Percentiles rank a stretch among this genome's conserved stretches.
Evolutionary conservation across 2,113 vertebrate species (phyloP).

Genomic region (Larimichthys polyactis): DNA sequence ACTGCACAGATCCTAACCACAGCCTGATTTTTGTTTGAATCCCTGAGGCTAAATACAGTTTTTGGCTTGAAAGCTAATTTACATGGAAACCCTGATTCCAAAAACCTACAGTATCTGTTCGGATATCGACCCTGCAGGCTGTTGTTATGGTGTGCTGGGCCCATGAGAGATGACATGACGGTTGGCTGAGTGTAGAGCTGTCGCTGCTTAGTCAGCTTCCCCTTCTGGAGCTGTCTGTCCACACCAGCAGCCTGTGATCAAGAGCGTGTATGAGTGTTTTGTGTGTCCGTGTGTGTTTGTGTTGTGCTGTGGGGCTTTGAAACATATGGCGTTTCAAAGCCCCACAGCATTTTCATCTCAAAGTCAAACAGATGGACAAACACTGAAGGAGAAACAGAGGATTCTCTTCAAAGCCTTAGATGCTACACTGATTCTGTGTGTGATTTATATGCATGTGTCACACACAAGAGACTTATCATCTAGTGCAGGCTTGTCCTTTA

Average conservation of each 20-base stretch:
- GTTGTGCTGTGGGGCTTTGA: not conserved
- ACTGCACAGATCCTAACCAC: not conserved
- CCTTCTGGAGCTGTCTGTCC: slow-evolving; percentile 60
- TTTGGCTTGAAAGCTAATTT: not conserved
- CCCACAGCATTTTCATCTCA: slow-evolving; percentile 53
- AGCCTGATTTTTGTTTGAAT: not conserved
- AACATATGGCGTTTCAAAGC: slow-evolving; percentile 65
- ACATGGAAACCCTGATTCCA: not conserved
- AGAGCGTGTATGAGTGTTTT: slow-evolving; percentile 12
- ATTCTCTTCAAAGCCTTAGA: slow-evolving; percentile 44
- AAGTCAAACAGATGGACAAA: slow-evolving; percentile 70
- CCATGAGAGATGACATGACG: slow-evolving; percentile 56
- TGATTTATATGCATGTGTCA: slow-evolving; percentile 44
- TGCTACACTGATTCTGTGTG: slow-evolving; percentile 38
- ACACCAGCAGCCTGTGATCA: slow-evolving; percentile 54
- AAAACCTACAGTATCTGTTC: slow-evolving; percentile 22
- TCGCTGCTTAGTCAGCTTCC: slow-evolving; percentile 73
- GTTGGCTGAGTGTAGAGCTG: slow-evolving; percentile 62
- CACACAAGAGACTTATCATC: slow-evolving; percentile 32
- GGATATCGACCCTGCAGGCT: slow-evolving; percentile 28
- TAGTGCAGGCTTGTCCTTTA: not conserved
- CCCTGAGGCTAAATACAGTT: not conserved
- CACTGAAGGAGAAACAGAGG: slow-evolving; percentile 36
- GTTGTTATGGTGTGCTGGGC: slow-evolving; percentile 31
- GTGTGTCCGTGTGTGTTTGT: not conserved